Evolutionary conservation across 2,113 vertebrate species (phyloP).

Genomic region (Ptychochromis oligacanthus): DNA sequence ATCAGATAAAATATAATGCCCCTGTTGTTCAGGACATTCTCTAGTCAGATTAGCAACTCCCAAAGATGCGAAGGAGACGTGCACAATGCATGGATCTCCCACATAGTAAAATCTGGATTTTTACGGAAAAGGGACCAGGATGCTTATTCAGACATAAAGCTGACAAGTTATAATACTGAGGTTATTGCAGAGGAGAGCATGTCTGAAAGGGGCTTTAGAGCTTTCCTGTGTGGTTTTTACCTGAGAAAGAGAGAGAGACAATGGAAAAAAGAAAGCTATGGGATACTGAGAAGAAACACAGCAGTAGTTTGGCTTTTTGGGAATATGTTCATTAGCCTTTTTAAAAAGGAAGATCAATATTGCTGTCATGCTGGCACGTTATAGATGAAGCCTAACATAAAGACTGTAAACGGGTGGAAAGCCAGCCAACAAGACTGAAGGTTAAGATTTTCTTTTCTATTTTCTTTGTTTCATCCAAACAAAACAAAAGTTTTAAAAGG

Average conservation of each 20-base stretch:
- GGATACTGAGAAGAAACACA: conserved; percentile 1
- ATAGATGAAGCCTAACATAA: conserved; percentile 7
- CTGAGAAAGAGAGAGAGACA: background rate
- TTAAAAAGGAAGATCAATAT: background rate
- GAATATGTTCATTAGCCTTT: background rate
- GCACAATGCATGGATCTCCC: background rate
- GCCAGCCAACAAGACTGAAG: no score
- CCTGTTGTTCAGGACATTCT: background rate
- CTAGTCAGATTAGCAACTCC: background rate
- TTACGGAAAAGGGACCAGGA: background rate
- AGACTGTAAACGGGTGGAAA: background rate
- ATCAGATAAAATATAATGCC: background rate
- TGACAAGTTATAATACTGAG: background rate
- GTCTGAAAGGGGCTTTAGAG: conserved; percentile 8
- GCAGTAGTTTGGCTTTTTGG: conserved; percentile 18
- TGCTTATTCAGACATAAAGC: background rate
- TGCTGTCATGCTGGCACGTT: background rate
- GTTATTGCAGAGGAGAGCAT: background rate
- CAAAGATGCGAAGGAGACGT: background rate
- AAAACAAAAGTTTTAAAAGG: background rate
- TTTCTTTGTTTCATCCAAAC: background rate
- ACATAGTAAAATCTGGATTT: background rate
- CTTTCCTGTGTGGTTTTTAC: conserved; percentile 33
- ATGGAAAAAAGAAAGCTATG: background rate
- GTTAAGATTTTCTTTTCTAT: no score